Evolutionary conservation across 2,888 invertebrate genomes (phyloP).

Genomic region (Xestia ashworthii): DNA sequence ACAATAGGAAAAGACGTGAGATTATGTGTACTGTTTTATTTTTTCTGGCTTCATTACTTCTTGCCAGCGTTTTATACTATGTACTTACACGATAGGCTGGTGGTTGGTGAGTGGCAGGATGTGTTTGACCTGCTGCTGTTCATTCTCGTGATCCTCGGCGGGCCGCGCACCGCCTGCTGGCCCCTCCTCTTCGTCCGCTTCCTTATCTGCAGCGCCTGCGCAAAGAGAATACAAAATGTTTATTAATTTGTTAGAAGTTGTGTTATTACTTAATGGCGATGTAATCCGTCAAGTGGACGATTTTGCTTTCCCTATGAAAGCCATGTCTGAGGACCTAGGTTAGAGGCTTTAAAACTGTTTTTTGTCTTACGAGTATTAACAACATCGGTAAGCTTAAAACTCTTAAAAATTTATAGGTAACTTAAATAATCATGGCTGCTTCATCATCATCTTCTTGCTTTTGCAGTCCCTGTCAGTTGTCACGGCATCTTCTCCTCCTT

Average conservation of each 20-base stretch:
- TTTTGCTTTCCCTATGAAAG: not conserved
- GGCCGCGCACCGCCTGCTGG: slow-evolving; percentile 77
- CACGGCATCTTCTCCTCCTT: too few relatives aligned
- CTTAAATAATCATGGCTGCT: too few relatives aligned
- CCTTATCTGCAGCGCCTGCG: slow-evolving; percentile 86
- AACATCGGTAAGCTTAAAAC: not conserved
- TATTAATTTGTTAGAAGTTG: not conserved
- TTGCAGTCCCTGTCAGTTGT: too few relatives aligned
- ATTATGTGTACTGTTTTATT: too few relatives aligned
- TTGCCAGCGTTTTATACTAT: not conserved
- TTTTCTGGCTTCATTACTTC: too few relatives aligned
- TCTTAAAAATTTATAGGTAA: too few relatives aligned
- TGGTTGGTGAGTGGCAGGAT: slow-evolving; percentile 84
- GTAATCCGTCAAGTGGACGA: not conserved
- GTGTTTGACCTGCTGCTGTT: slow-evolving; percentile 81
- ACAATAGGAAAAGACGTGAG: too few relatives aligned
- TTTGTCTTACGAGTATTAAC: not conserved
- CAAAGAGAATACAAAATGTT: not conserved
- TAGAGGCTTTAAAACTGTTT: not conserved
- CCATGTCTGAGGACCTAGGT: not conserved
- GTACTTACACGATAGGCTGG: slow-evolving; percentile 79
- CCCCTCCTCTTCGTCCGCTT: slow-evolving; percentile 87
- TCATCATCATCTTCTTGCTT: too few relatives aligned
- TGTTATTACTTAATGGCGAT: not conserved
- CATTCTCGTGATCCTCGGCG: slow-evolving; percentile 81